Evolutionary conservation across 2,888 invertebrate species (phyloP), one percentile per base, ranked within the genome.

Genomic region (Tineola bisselliella): DNA sequence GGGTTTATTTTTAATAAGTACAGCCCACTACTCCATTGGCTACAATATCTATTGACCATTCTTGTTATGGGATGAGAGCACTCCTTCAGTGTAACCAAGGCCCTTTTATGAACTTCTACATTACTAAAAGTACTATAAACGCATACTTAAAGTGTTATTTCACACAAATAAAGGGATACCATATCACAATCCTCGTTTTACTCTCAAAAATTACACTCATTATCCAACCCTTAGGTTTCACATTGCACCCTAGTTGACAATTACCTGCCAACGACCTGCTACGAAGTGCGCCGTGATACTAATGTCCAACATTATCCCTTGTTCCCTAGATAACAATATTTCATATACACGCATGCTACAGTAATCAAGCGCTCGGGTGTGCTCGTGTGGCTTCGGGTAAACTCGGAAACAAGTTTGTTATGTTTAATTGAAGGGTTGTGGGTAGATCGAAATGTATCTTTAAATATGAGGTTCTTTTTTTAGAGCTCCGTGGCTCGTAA

Each of bases 231-330:
- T 58, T 33, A n/a, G 33, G 33, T n/a, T 54, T 12, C 12, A 17
- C 13, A 58, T 13, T 31, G 33, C 58, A 58, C 58, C 58, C 58
- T 33, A 15, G 58, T 58, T 33, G 58, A 19, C 58, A 33, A 58
- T 58, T 58, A 58, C 58, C 58, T 58, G 31, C 58, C 54, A 19
- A 31, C 58, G 58, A 54, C 54, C 15, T 3, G 1, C 15, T 13
- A 58, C 13, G 15, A 33, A 33, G 25, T 33, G 33, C 58, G 31
- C 58, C 25, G 58, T 58, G 54, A 54, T 54, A 54, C 19, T 58
- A 58, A 58, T 58, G 33, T 15, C 17, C 15, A 17, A 1, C 58
- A 58, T 58, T 58, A 58, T 15, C 58, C 58, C 33, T 1, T 10
- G n/a, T 13, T 58, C 58, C 33, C 58, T 13, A 25, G 58, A 33